These are phyloP conservation scores for Neotoma lepida DNA, from an alignment of 2,113 vertebrate genomes.

Conservation along the genomic window DNA sequence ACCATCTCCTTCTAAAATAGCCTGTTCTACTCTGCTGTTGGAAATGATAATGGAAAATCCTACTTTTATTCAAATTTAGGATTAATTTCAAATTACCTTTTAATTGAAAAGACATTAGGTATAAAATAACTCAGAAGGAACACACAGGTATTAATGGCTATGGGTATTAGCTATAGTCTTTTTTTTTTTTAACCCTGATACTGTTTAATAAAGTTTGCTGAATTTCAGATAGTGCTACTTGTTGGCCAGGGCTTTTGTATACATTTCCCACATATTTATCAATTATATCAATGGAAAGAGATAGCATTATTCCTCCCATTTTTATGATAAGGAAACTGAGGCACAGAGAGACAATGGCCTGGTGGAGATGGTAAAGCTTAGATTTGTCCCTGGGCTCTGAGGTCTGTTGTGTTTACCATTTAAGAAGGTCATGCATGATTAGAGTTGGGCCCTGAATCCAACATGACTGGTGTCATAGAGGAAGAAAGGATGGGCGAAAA, in stretches of 20 bases:
- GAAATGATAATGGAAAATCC: constrained; percentile 77
- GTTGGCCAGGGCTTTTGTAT: background rate
- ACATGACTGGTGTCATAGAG: background rate
- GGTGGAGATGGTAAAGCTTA: background rate
- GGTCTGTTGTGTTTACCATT: background rate
- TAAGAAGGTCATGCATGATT: background rate
- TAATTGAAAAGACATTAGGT: background rate
- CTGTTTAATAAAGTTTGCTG: background rate
- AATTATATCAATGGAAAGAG: background rate
- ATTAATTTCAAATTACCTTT: constrained; percentile 51
- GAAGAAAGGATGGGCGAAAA: background rate
- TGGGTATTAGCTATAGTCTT: background rate
- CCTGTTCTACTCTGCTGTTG: constrained; percentile 83
- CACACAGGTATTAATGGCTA: background rate
- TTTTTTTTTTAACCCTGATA: background rate
- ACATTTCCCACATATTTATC: background rate
- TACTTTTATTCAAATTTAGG: constrained; percentile 55
- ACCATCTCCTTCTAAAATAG: constrained; percentile 87
- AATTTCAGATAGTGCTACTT: background rate
- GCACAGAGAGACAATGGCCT: background rate
- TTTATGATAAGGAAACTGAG: constrained; percentile 22
- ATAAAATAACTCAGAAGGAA: background rate
- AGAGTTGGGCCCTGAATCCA: background rate
- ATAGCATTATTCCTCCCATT: background rate
- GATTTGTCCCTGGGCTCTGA: background rate